Evolutionary conservation across 2,113 vertebrate species (phyloP).

Genomic region (Pagrus major): DNA sequence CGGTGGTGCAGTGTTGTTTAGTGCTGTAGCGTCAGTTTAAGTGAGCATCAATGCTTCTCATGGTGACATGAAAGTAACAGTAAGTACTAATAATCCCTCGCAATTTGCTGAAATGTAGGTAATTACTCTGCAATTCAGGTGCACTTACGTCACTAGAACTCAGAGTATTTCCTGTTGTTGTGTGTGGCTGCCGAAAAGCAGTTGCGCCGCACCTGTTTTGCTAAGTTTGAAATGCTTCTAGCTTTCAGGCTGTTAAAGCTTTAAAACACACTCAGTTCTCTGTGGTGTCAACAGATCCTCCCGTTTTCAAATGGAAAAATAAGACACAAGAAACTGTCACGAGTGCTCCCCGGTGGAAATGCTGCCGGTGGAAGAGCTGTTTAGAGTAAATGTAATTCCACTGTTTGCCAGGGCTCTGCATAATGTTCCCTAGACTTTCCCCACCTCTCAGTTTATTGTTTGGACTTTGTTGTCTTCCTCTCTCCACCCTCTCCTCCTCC

Average conservation of each 20-base stretch:
- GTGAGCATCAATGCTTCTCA: constrained; percentile 2
- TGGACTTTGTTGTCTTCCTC: constrained; percentile 55
- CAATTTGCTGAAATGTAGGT: constrained; percentile 38
- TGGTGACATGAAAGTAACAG: too few species aligned
- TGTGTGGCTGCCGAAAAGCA: constrained; percentile 35
- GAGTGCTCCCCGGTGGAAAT: constrained; percentile 51
- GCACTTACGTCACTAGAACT: background rate
- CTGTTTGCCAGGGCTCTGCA: constrained; percentile 37
- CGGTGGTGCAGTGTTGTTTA: background rate
- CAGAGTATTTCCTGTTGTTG: constrained; percentile 19
- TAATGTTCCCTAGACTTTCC: constrained; percentile 45
- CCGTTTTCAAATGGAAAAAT: constrained; percentile 57
- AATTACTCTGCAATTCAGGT: constrained; percentile 17
- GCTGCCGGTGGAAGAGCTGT: constrained; percentile 46
- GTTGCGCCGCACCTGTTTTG: constrained; percentile 35
- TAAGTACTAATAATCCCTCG: too few species aligned
- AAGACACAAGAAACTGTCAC: constrained; percentile 55
- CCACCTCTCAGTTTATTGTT: constrained; percentile 51
- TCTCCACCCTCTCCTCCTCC: constrained; percentile 46
- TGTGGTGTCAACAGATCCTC: constrained; percentile 53
- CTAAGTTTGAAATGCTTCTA: constrained; percentile 23
- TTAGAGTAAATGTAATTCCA: constrained; percentile 59
- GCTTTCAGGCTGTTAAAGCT: constrained; percentile 36
- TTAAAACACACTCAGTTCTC: constrained; percentile 48
- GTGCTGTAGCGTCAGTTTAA: too few species aligned